Conservation (phyloP, 2,797 vertebrate genomes). For the Tokudaia tokunoshimensis region DNA sequence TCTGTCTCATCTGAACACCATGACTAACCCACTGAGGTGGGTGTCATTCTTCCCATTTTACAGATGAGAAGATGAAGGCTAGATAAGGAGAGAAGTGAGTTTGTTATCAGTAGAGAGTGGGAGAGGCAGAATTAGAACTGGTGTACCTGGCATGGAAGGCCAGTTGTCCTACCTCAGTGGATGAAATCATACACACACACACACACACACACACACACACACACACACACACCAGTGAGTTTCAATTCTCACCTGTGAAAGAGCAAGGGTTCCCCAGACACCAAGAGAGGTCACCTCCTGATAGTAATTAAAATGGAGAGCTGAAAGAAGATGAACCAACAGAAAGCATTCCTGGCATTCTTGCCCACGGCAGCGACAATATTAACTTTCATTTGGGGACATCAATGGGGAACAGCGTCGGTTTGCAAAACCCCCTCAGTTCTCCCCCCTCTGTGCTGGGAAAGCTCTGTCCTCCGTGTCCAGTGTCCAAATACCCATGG, state of each 20-base stretch:
- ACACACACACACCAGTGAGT: not conserved
- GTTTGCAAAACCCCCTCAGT: slow-evolving; percentile 40
- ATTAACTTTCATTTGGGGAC: slow-evolving; percentile 75
- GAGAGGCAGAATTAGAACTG: not conserved
- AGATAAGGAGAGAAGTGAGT: not conserved
- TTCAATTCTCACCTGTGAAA: not conserved
- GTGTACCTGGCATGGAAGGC: not conserved
- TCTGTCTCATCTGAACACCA: not conserved
- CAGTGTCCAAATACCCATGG: not conserved
- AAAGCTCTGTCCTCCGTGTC: not conserved
- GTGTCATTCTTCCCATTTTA: not conserved
- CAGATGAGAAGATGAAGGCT: not conserved
- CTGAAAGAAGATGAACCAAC: slow-evolving; percentile 64
- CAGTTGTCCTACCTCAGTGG: not conserved
- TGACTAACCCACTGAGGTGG: rapidly evolving
- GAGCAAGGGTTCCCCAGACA: not conserved
- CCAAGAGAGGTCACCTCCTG: slow-evolving; percentile 67
- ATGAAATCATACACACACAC: not conserved
- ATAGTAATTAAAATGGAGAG: slow-evolving; percentile 73
- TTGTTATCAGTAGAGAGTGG: not conserved
- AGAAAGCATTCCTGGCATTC: slow-evolving; percentile 80
- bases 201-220: not conserved
- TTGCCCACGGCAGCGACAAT: slow-evolving; percentile 60
- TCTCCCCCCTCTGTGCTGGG: slow-evolving; percentile 2
- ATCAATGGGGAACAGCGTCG: not conserved